Evolutionary conservation across 2,888 invertebrate species (phyloP).

Genomic region (Rugalucina vietnamica): DNA sequence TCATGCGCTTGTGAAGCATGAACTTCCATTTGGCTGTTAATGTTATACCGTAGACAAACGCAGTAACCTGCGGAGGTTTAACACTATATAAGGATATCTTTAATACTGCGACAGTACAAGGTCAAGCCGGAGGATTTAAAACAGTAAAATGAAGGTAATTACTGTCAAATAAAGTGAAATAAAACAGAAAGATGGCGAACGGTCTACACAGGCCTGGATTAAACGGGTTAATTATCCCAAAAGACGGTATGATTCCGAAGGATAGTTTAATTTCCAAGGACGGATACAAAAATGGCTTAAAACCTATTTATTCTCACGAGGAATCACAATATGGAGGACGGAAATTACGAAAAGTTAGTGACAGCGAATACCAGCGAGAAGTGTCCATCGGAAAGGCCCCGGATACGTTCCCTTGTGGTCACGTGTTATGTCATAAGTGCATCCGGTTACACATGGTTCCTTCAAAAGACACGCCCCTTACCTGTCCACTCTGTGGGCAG

Average conservation of each 20-base stretch:
- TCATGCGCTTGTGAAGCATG: too few relatives aligned
- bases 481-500: conserved; percentile 64
- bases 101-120: too few relatives aligned
- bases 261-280: neutral
- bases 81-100: too few relatives aligned
- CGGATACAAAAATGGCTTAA: conserved; percentile 41
- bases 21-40: too few relatives aligned
- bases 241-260: too few relatives aligned
- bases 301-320: conserved; percentile 49
- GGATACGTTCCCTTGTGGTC: conserved; percentile 80
- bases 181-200: neutral
- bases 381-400: conserved; percentile 76
- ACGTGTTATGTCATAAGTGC: conserved; percentile 78
- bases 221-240: neutral
- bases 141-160: too few relatives aligned
- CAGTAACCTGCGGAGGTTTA: too few relatives aligned
- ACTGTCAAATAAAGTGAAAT: too few relatives aligned
- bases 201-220: neutral
- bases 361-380: conserved; percentile 71
- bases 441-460: conserved; percentile 70
- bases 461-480: conserved; percentile 45
- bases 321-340: conserved; percentile 45
- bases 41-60: too few relatives aligned
- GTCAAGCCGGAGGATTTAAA: too few relatives aligned
- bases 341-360: conserved; percentile 58